Evolutionary conservation across 1,140 invertebrate species (phyloP).

Genomic region (Drosophila teissieri): DNA sequence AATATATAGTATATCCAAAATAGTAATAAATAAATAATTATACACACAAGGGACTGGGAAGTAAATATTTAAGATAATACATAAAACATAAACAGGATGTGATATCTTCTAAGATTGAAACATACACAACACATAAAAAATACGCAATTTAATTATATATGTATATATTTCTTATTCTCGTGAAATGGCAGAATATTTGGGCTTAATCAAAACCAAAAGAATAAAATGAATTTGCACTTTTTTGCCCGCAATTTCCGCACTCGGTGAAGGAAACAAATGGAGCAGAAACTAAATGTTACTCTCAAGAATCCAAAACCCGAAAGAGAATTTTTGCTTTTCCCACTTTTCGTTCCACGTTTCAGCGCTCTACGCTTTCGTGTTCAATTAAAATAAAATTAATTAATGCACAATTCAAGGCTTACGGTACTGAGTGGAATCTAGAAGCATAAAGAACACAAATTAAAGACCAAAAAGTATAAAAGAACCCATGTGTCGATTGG

Average conservation of each 20-base stretch:
- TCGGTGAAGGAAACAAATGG: conserved; percentile 33
- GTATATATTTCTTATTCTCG: conserved; percentile 7
- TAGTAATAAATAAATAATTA: not conserved
- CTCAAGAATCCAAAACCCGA: conserved; percentile 41
- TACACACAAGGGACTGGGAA: not conserved
- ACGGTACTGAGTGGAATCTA: conserved; percentile 79
- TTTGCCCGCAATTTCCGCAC: conserved; percentile 73
- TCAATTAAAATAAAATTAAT: conserved; percentile 82
- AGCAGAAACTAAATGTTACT: conserved; percentile 34
- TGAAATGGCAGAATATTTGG: conserved; percentile 1
- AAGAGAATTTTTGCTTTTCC: conserved; percentile 22
- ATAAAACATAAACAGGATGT: conserved; percentile 17
- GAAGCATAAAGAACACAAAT: conserved; percentile 81
- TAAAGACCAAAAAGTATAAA: conserved; percentile 78
- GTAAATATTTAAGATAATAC: conserved; percentile 6
- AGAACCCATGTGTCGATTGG: conserved; percentile 51
- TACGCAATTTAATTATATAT: conserved; percentile 50
- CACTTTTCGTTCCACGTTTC: conserved; percentile 29
- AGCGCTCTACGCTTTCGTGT: conserved; percentile 58
- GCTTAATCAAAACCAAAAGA: conserved; percentile 6
- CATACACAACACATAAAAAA: conserved; percentile 62
- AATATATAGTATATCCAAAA: conserved; percentile 10
- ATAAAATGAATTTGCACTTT: conserved; percentile 73
- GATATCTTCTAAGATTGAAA: not conserved
- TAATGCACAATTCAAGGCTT: conserved; percentile 79